Evolutionary conservation across 2,797 vertebrate genomes (phyloP), one percentile per base, ranked within the genome.

Genomic region (Enteromius afrohamiltoni): DNA sequence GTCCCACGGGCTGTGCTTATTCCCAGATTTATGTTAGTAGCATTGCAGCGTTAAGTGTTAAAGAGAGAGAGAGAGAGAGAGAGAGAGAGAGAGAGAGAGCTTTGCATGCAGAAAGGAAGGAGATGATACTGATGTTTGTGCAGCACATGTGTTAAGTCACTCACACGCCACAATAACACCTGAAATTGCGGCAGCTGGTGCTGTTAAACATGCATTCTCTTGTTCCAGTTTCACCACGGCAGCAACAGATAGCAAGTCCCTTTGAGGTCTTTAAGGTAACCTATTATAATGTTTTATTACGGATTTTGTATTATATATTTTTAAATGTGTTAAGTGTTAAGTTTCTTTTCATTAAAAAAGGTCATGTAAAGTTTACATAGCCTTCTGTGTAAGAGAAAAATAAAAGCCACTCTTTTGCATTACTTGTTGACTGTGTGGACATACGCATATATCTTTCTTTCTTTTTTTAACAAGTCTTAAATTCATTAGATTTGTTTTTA

Each of bases 401-500:
- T 69, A 34, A 70, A 71, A 71, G 42, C 8, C 14, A 47, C 21
- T 62, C 37, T 62, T 11, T 37, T n/a, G 53, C 21, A 14, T 51
- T 40, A 49, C 62, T 55, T 83, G 62, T 68, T 68, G 49, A 83
- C 62, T 83, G 62, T 58, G 77, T 71, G 42, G 62, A 64, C 62
- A 34, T 75, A 11, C 11, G 14, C 23, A 77, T 17, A 53, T 70
- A 16, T 55, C 31, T 58, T 81, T 55, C n/a, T 29, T 23, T 55
- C 11, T 26, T 23, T 45, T 45, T 62, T 49, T 23, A 31, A 26
- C 23, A 78, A 26, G n/a, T 89, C 89, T 88, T 85, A 79, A 87
- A 85, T 87, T 88, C 90, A 85, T 87, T 86, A 89, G 87, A 89
- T 87, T 85, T 83, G 88, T 88, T 89, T 92, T 93, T 85, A 90